Evolutionary conservation across 2,113 vertebrate species (phyloP).

Genomic region (Neodontobutis hainanensis): DNA sequence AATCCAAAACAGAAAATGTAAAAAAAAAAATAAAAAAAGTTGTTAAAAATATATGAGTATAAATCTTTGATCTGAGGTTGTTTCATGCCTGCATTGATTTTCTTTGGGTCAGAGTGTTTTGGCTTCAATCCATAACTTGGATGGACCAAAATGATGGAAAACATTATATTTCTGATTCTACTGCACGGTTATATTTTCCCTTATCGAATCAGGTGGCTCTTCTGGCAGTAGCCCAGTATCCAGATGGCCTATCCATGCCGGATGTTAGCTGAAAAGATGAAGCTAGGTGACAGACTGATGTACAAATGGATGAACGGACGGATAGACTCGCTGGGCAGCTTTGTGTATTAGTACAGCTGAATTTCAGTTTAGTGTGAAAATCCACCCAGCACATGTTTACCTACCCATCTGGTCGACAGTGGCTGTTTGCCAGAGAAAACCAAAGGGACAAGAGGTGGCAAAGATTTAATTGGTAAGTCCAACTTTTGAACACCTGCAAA

Average conservation of each 20-base stretch:
- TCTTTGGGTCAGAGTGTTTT: too few species aligned
- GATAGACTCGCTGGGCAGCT: not conserved
- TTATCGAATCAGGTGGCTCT: too few species aligned
- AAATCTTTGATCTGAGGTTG: too few species aligned
- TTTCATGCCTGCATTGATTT: too few species aligned
- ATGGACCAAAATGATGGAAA: too few species aligned
- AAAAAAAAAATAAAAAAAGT: too few species aligned
- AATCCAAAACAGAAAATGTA: too few species aligned
- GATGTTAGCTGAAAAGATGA: not conserved
- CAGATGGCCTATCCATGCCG: not conserved
- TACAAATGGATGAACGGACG: not conserved
- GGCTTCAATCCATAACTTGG: too few species aligned
- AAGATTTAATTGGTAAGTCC: conserved; percentile 33
- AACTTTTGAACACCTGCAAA: conserved; percentile 23
- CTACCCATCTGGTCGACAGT: conserved; percentile 26
- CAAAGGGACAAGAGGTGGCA: conserved; percentile 9
- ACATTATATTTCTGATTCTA: too few species aligned
- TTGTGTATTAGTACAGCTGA: not conserved
- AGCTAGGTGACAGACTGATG: not conserved
- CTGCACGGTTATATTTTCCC: too few species aligned
- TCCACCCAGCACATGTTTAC: conserved; percentile 41
- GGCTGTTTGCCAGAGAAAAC: conserved; percentile 34
- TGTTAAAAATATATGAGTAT: too few species aligned
- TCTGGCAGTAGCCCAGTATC: too few species aligned
- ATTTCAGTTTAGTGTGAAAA: conserved; percentile 40